Evolutionary conservation across 2,113 vertebrate species (phyloP), one percentile per base, ranked within the genome.

Genomic region (Prinia subflava): DNA sequence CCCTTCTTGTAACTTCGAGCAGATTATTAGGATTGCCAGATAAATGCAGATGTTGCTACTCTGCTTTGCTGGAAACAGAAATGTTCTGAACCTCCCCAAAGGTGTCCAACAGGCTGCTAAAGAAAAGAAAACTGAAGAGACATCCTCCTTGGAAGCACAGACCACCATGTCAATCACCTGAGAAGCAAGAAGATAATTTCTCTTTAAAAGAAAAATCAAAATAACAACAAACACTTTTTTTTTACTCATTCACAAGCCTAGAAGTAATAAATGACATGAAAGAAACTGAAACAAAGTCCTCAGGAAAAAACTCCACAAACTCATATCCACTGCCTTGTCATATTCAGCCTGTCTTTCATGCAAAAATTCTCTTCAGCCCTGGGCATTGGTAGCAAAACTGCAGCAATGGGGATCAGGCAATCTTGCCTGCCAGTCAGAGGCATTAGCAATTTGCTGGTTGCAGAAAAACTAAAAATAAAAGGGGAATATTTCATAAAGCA

Each of bases 391-490:
- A 62, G 62, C 50, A 76, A 55, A 95, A 47, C 55, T 55, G n/a
- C 30, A 50, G 71, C 71, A 55, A 19, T n/a, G 53, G 89, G 71
- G 24, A 67, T 80, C 41, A 87, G 63, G 89, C 91, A 76, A 78
- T 60, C 42, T 50, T n/a, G 35, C 39, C 42, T 47, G 55, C 62
- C 73, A 89, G 53, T 60, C 79, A 90, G 67, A 42, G 37, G 39
- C 62, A 89, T 75, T 75, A 85, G 53, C 65, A 84, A 79, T 41
- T 89, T 65, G 41, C 50, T 77, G 62, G 44, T 69, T 81, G 31
- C 33, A 87, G 56, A 47, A 88, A 89, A 96, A 69, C 80, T 76
- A 49, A 90, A 92, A 88, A 63, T 41, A 76, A 80, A 94, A 86
- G 39, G 14, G 0, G 67, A 86, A 30, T 15, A 74, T 81, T 91